A percentile compares a stretch with the other conserved stretches of the same genome.
Evolutionary conservation across 2,888 invertebrate species (phyloP).

Genomic region (Quadriops clusia): DNA sequence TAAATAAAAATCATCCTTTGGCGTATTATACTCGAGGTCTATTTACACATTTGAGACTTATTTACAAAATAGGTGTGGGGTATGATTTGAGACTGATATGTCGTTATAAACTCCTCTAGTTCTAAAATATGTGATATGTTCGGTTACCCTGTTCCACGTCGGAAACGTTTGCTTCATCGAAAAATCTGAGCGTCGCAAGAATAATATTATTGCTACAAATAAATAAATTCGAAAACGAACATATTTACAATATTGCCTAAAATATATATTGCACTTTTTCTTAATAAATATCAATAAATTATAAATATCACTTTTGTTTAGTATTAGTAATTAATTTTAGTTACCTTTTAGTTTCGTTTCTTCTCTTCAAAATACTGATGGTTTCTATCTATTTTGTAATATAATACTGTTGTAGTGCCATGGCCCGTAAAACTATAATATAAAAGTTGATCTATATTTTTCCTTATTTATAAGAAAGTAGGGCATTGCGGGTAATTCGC

Average conservation of each 20-base stretch:
- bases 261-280: conserved; percentile 34
- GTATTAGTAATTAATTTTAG: conserved; percentile 21
- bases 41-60: too few relatives aligned
- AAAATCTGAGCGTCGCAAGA: conserved; percentile 2
- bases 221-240: too few relatives aligned
- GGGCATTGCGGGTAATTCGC: too few relatives aligned
- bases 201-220: conserved; percentile 6
- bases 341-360: conserved; percentile 7
- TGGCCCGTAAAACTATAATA: too few relatives aligned
- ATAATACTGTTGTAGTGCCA: conserved; percentile 30
- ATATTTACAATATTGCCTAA: conserved; percentile 28
- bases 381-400: conserved; percentile 17
- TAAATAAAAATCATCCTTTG: too few relatives aligned
- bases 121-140: conserved; percentile 3
- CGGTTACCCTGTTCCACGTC: conserved; percentile 3
- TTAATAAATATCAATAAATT: conserved; percentile 3
- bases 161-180: conserved; percentile 8
- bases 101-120: too few relatives aligned
- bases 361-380: conserved; percentile 30
- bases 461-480: too few relatives aligned
- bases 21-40: too few relatives aligned
- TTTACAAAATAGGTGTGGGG: too few relatives aligned
- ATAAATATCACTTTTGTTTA: conserved; percentile 11
- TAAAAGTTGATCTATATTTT: too few relatives aligned
- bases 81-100: too few relatives aligned